These are phyloP conservation scores for Macrocentrus cingulum DNA, from an alignment of 1,140 invertebrate species.

Conservation along the genomic window DNA sequence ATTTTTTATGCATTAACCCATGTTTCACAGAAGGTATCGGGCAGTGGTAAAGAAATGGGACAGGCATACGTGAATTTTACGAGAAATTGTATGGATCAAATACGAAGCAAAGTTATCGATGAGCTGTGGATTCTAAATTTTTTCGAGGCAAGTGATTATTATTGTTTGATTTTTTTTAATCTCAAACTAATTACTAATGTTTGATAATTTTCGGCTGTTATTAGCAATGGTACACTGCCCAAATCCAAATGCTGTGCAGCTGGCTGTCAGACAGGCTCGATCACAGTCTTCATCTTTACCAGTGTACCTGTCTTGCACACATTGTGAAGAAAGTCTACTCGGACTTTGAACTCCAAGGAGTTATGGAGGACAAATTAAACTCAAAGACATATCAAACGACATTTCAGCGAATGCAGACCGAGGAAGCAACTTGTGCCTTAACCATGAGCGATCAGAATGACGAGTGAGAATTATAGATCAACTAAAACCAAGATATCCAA, in stretches of 20 bases:
- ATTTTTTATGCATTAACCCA: too few relatives aligned
- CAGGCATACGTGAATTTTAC: conserved; percentile 98
- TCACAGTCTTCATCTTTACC: conserved; percentile 93
- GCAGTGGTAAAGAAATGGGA: conserved; percentile 91
- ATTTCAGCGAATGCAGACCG: conserved; percentile 90
- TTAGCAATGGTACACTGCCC: conserved; percentile 91
- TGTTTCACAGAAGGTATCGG: conserved; percentile 86
- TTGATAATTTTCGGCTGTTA: conserved; percentile 14
- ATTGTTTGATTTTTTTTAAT: neutral
- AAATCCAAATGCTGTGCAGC: conserved; percentile 91
- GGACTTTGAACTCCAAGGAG: conserved; percentile 98
- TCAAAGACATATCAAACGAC: conserved; percentile 95
- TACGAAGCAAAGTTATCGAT: conserved; percentile 94
- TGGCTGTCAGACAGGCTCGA: conserved; percentile 94
- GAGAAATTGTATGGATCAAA: conserved; percentile 95
- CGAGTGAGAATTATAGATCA: conserved; percentile 49
- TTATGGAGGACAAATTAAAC: conserved; percentile 97
- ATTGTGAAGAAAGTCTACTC: conserved; percentile 99
- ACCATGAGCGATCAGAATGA: conserved; percentile 77
- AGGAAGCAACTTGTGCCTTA: conserved; percentile 92
- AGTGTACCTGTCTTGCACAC: conserved; percentile 94
- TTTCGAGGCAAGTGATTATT: conserved; percentile 93
- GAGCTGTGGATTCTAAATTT: conserved; percentile 97
- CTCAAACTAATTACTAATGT: neutral
- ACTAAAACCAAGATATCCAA: neutral